Conservation (phyloP, 1,140 invertebrate species). For the Anagrus nilaparvatae region DNA sequence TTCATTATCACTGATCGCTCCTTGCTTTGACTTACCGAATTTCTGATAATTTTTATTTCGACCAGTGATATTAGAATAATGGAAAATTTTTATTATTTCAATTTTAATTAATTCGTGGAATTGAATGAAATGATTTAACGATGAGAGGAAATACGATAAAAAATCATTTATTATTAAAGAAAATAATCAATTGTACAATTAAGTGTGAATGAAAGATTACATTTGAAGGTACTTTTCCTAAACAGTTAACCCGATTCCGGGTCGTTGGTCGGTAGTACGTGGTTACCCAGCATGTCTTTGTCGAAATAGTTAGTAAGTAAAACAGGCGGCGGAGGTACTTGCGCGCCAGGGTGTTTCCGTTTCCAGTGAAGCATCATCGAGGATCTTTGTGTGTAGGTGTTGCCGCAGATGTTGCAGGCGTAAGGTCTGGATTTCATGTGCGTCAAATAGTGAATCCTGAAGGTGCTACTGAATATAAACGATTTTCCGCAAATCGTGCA, state of each 20-base stretch:
- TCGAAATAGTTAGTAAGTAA: slow-evolving; percentile 34
- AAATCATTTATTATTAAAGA: neutral
- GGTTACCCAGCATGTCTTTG: slow-evolving; percentile 25
- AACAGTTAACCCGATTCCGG: neutral
- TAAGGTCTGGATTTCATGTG: slow-evolving; percentile 45
- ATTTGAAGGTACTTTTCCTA: neutral
- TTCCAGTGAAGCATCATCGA: slow-evolving; percentile 42
- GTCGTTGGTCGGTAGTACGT: neutral
- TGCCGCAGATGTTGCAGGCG: slow-evolving; percentile 42
- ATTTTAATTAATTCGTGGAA: no score
- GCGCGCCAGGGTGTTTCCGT: slow-evolving; percentile 44
- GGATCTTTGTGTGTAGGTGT: slow-evolving; percentile 40
- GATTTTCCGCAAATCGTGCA: slow-evolving; percentile 49
- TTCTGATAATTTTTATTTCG: no score
- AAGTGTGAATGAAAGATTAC: neutral
- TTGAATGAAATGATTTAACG: neutral
- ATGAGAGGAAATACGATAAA: neutral
- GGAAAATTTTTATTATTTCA: no score
- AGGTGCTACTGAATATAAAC: slow-evolving; percentile 41
- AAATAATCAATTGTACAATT: neutral
- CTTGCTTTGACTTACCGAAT: no score
- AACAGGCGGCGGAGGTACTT: slow-evolving; percentile 34
- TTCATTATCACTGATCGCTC: no score
- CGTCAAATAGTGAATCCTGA: slow-evolving; percentile 39
- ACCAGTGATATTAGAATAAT: no score